Base-by-base conservation (phyloP, 2,797 vertebrate species). In the Podarcis siculus region DNA sequence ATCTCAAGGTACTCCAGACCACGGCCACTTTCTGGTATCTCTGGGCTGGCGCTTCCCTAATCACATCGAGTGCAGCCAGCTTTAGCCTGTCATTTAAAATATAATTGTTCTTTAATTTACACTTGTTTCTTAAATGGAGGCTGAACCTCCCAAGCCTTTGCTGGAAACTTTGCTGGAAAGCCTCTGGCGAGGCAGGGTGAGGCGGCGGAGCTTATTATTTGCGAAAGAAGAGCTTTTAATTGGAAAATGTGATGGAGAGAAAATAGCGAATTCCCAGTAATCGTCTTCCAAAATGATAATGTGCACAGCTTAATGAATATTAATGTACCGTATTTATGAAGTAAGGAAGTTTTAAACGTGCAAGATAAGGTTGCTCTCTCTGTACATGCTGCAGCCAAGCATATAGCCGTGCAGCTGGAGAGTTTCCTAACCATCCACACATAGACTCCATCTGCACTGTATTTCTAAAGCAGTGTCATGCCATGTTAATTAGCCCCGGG, bases 201-300 rank as follows among this genome's bases (percentile, higher is more conserved):
- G 35, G 17, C 7, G 69, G 10, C 8, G 69, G 72, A 96, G 93
- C 93, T 94, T 95, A 94, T 95, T 95, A 95, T 96, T 96, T 96
- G 95, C 93, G 94, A 93, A 96, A 95, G 92, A 95, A 89, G 90
- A 84, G 90, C 93, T 95, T 86, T 93, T 97, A 96, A 97, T 95
- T 96, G 96, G 96, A 97, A 96, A 97, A 93, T 92, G 95, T 83
- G 94, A 94, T 88, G 92, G 95, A 93, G 91, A 93, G 93, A 97
- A 96, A 95, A 95, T 64, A 94, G 95, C 49, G 94, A 96, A 95
- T 95, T 94, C 94, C 83, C 64, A 88, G 94, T 95, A 96, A 96
- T 95, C 94, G 93, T 94, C 93, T 95, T 95, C 93, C 94, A 92
- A 95, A 94, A 95, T 90, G 93, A 95, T 94, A 96, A 96, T 94